These are phyloP conservation scores for Aleiodes sp. DNA, from an alignment of 1,140 invertebrate species.

Conservation along the genomic window DNA sequence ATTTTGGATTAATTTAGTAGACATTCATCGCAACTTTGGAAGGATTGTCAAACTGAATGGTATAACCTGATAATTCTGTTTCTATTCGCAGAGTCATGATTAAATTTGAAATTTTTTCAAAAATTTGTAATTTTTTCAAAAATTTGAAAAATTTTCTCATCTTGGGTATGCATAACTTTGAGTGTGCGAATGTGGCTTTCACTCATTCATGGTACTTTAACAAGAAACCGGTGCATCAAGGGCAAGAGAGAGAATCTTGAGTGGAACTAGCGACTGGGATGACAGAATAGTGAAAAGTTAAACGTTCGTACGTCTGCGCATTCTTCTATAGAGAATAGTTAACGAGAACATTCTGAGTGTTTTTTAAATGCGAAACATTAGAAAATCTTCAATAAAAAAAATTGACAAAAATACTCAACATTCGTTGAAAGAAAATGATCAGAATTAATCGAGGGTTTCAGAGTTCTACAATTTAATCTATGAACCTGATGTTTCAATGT, in stretches of 20 bases:
- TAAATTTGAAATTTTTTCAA: constrained; percentile 7
- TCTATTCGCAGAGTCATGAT: no score
- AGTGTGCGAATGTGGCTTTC: neutral
- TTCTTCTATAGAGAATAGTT: neutral
- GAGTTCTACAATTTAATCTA: no score
- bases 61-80: no score
- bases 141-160: neutral
- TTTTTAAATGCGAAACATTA: neutral
- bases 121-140: neutral
- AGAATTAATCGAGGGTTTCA: no score
- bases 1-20: constrained; percentile 1
- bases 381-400: no score
- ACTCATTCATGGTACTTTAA: neutral
- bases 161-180: neutral
- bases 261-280: neutral
- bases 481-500: no score
- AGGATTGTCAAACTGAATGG: no score
- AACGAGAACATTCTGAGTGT: constrained; percentile 2
- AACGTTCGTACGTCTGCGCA: neutral
- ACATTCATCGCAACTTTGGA: constrained; percentile 3
- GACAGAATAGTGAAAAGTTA: neutral
- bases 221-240: neutral
- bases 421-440: no score
- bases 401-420: no score
- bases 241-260: neutral